Conservation (phyloP, 2,113 vertebrate species). For the Tragulus kanchil region DNA sequence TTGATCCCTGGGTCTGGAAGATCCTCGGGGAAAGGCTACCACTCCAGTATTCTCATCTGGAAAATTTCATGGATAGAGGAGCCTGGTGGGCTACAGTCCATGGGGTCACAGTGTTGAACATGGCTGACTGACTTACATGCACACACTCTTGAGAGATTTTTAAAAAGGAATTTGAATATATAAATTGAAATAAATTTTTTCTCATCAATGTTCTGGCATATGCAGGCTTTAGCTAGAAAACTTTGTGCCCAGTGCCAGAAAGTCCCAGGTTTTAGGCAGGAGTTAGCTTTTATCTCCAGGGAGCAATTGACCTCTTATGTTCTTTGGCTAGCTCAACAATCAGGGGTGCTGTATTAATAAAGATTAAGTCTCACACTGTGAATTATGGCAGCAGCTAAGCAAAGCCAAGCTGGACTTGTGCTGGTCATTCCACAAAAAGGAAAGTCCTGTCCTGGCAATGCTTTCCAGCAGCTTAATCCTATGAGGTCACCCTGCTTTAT, state of each 20-base stretch:
- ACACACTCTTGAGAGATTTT: neutral
- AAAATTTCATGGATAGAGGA: too few species aligned
- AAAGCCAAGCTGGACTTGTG: neutral
- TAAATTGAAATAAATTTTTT: neutral
- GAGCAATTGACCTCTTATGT: conserved; percentile 57
- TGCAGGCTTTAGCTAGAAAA: conserved; percentile 5
- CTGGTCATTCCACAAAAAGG: neutral
- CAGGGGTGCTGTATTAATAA: neutral
- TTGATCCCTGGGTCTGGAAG: too few species aligned
- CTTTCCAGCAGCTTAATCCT: neutral
- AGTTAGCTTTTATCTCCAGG: conserved; percentile 51
- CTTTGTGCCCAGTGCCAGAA: conserved; percentile 4
- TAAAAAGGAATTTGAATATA: neutral
- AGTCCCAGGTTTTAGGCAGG: conserved; percentile 62
- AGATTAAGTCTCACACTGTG: fast-evolving
- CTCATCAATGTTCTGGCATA: neutral
- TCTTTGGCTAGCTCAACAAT: conserved; percentile 22
- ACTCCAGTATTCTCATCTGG: too few species aligned
- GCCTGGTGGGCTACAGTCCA: too few species aligned
- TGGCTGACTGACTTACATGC: too few species aligned
- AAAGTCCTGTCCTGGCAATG: neutral
- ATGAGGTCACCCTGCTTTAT: neutral
- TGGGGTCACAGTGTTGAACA: too few species aligned
- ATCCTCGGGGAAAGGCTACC: too few species aligned
- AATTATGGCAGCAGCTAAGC: neutral